Base-by-base conservation (phyloP, 2,113 vertebrate genomes). In the Dolichotis patagonum region DNA sequence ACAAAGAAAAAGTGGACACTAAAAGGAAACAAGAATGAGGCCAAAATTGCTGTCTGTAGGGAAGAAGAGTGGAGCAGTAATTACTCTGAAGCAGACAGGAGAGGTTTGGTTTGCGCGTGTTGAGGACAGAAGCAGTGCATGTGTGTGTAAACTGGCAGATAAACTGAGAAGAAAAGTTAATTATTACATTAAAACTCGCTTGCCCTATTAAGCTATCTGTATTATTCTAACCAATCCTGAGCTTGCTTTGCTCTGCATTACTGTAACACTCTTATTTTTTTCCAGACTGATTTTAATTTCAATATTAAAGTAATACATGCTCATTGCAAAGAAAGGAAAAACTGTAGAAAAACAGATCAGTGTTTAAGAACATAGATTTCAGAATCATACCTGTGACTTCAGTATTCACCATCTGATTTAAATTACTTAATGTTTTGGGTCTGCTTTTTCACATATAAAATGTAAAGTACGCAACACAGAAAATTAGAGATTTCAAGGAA, bases 131-230 rank as follows among this genome's bases (percentile, higher is more conserved):
- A 89, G 85, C 49, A 73, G 67, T 43, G 46, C 60, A 86, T 41
- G 88, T 86, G 88, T 96, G 62, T 71, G n/a, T 93, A 90, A 97
- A 96, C 32, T 84, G 69, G 94, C 81, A 97, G 96, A 96, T 86
- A 84, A 91, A 81, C 85, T 93, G 63, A 96, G 69, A 84, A 93
- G 92, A 80, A 87, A 96, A 94, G 84, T 95, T 97, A 95, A 94
- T 96, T 88, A 94, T 95, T 88, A 97, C 86, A 94, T 86, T 95
- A 94, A 86, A 92, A 92, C 92, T 60, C 56, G 96, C 95, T 86
- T 91, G 86, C 49, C 95, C 87, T 95, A 89, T 83, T 95, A 75
- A 95, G 32, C 67, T 94, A 17, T 85, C 67, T 88, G 88, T 95
- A 96, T 91, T 96, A 88, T 83, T 11, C n/a, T 24, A 96, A 94